Conservation (phyloP, 2,797 vertebrate species). For the Enteromius afrohamiltoni region DNA sequence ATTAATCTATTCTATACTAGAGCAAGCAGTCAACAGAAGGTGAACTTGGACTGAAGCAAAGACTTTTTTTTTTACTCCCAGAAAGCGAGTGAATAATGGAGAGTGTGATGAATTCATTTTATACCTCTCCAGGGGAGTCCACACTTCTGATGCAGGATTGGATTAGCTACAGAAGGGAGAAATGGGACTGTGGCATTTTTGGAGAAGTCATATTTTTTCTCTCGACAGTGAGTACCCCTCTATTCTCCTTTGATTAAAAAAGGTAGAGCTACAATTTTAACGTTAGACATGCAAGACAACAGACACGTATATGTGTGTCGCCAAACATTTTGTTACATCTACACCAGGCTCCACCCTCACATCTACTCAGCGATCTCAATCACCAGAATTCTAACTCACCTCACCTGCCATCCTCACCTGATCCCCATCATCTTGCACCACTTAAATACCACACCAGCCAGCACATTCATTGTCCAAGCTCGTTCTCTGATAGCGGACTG, state of each 20-base stretch:
- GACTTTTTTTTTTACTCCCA: neutral
- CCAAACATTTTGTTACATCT: too few species aligned
- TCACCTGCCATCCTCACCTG: too few species aligned
- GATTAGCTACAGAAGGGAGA: conserved; percentile 68
- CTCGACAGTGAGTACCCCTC: neutral
- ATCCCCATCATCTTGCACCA: too few species aligned
- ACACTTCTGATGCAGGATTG: conserved; percentile 67
- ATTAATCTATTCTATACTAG: neutral
- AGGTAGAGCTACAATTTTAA: neutral
- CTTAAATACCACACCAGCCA: too few species aligned
- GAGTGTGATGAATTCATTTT: conserved; percentile 63
- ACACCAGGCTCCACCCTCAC: too few species aligned
- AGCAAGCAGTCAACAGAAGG: conserved; percentile 7
- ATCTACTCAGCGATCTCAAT: too few species aligned
- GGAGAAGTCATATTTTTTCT: conserved; percentile 39
- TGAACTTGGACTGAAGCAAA: conserved; percentile 16
- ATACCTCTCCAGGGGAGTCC: conserved; percentile 64
- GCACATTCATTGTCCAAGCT: too few species aligned
- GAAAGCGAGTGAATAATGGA: conserved; percentile 59
- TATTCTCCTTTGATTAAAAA: conserved; percentile 21
- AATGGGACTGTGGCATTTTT: conserved; percentile 33
- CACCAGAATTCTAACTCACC: too few species aligned
- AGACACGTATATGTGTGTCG: neutral
- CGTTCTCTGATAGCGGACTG: too few species aligned
- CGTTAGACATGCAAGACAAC: conserved; percentile 6